Percentiles rank a stretch among this genome's conserved stretches.
phyloP scores from a whole-genome alignment of 2,888 invertebrate species.

The Hecatera dysodea region DNA sequence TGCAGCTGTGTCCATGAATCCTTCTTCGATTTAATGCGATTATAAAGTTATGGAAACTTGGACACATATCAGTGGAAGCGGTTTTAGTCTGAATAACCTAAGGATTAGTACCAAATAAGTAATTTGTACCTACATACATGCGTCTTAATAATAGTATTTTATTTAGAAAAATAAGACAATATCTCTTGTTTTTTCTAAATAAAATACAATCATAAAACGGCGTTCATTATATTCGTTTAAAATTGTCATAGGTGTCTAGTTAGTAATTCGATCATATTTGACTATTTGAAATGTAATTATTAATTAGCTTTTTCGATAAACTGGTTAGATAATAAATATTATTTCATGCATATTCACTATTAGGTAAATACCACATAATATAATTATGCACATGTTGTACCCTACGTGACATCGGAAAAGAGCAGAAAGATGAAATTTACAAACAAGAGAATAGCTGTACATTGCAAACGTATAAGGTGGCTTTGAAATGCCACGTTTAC shows the following conservation, averaged over 20 bases:
- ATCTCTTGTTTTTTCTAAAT: too few species aligned
- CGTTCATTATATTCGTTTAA: too few species aligned
- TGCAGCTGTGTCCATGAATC: slow-evolving; percentile 38
- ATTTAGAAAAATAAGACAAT: too few species aligned
- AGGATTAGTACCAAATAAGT: neutral
- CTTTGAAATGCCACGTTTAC: neutral
- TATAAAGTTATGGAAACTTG: slow-evolving; percentile 27
- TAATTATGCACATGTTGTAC: neutral
- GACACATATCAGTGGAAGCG: neutral
- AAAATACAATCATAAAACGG: too few species aligned
- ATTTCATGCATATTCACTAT: too few species aligned
- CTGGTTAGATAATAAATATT: too few species aligned
- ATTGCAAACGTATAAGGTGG: neutral
- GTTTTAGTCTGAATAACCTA: neutral
- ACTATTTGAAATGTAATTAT: neutral
- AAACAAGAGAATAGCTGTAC: neutral
- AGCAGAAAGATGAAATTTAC: neutral
- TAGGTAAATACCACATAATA: too few species aligned
- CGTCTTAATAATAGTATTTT: too few species aligned
- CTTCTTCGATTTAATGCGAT: slow-evolving; percentile 33
- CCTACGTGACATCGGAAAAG: neutral
- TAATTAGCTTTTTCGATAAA: neutral
- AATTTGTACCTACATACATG: neutral
- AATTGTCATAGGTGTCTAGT: too few species aligned
- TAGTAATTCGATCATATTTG: too few species aligned